Evolutionary conservation across 2,113 vertebrate genomes (phyloP), one percentile per base, ranked within the genome.

Genomic region (Coturnix japonica): DNA sequence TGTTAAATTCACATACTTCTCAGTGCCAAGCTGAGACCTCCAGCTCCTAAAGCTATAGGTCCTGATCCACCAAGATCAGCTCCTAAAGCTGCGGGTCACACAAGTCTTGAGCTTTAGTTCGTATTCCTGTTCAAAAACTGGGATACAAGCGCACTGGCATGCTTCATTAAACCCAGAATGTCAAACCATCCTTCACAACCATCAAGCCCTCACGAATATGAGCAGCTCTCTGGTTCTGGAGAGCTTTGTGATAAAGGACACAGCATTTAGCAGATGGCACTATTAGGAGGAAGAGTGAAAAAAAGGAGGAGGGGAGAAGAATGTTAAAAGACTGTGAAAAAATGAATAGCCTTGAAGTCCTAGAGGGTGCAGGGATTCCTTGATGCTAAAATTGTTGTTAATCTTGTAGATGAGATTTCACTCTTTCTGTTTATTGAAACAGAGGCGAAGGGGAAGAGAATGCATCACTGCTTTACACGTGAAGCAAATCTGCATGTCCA

Each of bases 361-460:
- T 44, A 26, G 5, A 35, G 14, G 11, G 9, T n/a, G n/a, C 33
- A 53, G 39, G 17, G 23, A 54, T 53, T 54, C 6, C 21, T 73
- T 64, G 60, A 49, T 31, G 53, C 14, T 77, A 56, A 63, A 90
- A 53, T 2, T 57, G 46, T 41, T 7, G 9, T 66, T 69, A 35
- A 65, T 57, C 47, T 72, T 39, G 4, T 11, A 49, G 54, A 25
- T 7, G 59, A 20, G 60, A 78, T 72, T 61, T 77, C 5, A 56
- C 7, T 20, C 26, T 69, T 84, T 47, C 14, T 6, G 4, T 69
- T 75, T 82, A 13, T 13, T 89, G 54, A 69, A 85, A 73, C 21
- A 1, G 1, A 13, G 13, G 11, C 0, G 1, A 30, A 26, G 8
- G 1, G 11, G 4, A 22, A 89, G 6, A 33, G 22, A 70, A 54